Percentiles rank a stretch among this genome's conserved stretches.
Conservation (phyloP, 2,888 invertebrate species). For the Miltochrista miniata region DNA sequence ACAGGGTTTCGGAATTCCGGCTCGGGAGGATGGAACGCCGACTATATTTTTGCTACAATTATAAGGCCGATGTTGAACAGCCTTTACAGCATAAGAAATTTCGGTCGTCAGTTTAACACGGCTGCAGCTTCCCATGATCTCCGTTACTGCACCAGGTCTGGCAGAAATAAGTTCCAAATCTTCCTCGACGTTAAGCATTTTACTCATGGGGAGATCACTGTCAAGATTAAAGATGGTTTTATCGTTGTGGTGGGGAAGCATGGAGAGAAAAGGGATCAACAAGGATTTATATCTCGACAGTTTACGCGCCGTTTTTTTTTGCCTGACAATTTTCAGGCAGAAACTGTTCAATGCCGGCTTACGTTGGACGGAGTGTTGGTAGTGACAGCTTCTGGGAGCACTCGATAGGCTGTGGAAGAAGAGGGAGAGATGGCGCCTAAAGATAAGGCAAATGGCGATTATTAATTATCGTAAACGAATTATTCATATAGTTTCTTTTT, state of each 20-base stretch:
- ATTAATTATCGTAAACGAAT: constrained; percentile 14
- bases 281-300: constrained; percentile 89
- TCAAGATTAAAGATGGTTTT: constrained; percentile 88
- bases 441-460: constrained; percentile 73
- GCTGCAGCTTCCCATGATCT: constrained; percentile 76
- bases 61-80: constrained; percentile 49
- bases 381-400: constrained; percentile 85
- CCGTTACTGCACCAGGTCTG: constrained; percentile 79
- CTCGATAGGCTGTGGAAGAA: constrained; percentile 59
- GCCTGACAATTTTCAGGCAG: constrained; percentile 88
- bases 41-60: constrained; percentile 66
- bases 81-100: constrained; percentile 53
- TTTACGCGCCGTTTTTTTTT: constrained; percentile 90
- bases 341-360: constrained; percentile 87
- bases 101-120: constrained; percentile 72
- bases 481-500: neutral
- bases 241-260: constrained; percentile 91
- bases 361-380: constrained; percentile 90
- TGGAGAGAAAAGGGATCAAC: constrained; percentile 89
- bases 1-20: constrained; percentile 82
- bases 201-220: constrained; percentile 88
- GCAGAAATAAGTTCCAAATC: constrained; percentile 79
- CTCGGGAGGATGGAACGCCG: constrained; percentile 73
- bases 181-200: constrained; percentile 91
- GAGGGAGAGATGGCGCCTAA: too few species aligned